Base-by-base conservation (phyloP, 1,140 invertebrate species). In the Goniozus legneri region DNA sequence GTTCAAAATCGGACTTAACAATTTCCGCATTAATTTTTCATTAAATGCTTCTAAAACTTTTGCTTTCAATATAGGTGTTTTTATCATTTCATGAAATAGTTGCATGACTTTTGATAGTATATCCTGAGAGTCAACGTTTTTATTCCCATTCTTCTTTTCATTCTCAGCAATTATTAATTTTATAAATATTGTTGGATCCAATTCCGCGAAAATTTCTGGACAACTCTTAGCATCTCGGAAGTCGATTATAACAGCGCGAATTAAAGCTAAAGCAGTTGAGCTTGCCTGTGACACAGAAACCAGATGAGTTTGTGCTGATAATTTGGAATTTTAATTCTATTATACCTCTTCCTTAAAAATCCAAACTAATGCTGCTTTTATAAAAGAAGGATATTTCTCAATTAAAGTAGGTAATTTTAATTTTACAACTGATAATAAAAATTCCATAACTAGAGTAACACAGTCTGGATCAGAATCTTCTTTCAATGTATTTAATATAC, bases 361-460 rank as follows among this genome's bases (percentile, higher is more conserved):
- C 73, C 76, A 78, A 6, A 63, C 67, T 44, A 80, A 64, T 6
- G 78, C 73, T 12, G 69, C 44, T 49, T 62, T 69, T 7, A 78
- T 64, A 24, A 77, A 69, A 18, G 41, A 41, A 12, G 73, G 54
- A 64, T 80, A 77, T 1, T 79, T 55, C 22, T 44, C 38, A 6
- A 62, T 36, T 18, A 81, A 46, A 34, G 65, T 49, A 12, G 69
- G 42, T 3, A 77, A 32, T 59, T 75, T 69, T 3, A 77, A 43
- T 47, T 74, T 71, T 16, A 80, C 60, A 1, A 81, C 44, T 0
- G 69, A 74, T 18, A 70, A 37, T 20, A 82, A 63, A 60, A 82
- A 81, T 57, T 80, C 73, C 56, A 81, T 75, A 14, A 80, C 51
- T 8, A 77, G 48, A 18, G 62, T 58, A 20, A 70, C 60, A 47